These are phyloP conservation scores for Zaprionus lineosus DNA, from an alignment of 2,888 invertebrate species.

Conservation along the genomic window DNA sequence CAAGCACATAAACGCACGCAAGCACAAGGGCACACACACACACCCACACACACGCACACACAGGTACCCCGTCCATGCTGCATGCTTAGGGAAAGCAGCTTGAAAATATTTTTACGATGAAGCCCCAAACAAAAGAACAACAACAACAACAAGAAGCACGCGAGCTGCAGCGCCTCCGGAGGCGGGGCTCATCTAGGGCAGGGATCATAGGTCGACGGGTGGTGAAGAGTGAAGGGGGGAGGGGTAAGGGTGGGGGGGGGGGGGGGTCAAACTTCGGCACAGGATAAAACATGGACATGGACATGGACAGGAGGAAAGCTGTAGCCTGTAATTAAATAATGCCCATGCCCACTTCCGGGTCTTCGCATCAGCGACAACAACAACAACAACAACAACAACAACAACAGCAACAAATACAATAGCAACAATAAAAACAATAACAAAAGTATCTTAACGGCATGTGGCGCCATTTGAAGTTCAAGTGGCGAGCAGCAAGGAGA, in stretches of 20 bases:
- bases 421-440: slow-evolving; percentile 34
- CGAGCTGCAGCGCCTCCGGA: slow-evolving; percentile 9
- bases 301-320: too few relatives aligned
- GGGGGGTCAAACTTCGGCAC: background rate
- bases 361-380: slow-evolving; percentile 7
- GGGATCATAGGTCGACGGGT: background rate
- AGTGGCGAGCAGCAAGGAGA: slow-evolving; percentile 38
- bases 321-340: slow-evolving; percentile 75
- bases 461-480: slow-evolving; percentile 69
- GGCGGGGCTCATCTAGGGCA: slow-evolving; percentile 13
- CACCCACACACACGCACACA: background rate
- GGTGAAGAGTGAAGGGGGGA: background rate
- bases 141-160: slow-evolving; percentile 5
- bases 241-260: background rate
- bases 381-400: slow-evolving; percentile 19
- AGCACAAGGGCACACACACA: too few relatives aligned
- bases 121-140: slow-evolving; percentile 12
- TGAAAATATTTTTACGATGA: slow-evolving; percentile 63
- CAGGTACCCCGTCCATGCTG: background rate
- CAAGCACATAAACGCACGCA: background rate
- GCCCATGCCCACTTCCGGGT: slow-evolving; percentile 29
- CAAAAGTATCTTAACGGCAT: slow-evolving; percentile 70
- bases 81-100: slow-evolving; percentile 36
- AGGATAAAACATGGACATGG: slow-evolving; percentile 14
- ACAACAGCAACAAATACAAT: slow-evolving; percentile 34